phyloP scores from a whole-genome alignment of 2,113 vertebrate genomes.

The Malurus alboscapulatus region DNA sequence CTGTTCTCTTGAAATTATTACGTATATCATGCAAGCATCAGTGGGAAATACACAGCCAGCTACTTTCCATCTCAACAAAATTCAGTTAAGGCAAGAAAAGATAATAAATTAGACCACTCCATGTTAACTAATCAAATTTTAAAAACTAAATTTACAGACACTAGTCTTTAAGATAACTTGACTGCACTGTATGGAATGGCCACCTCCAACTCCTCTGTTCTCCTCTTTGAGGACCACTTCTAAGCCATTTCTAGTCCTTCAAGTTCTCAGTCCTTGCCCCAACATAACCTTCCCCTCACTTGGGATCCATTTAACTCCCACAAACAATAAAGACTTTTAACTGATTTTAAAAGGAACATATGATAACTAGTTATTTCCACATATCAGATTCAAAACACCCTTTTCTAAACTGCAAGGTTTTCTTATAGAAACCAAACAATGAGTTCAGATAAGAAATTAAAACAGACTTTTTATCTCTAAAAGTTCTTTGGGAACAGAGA shows the following conservation, averaged over 20 bases:
- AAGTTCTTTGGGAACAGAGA: not conserved
- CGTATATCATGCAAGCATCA: not conserved
- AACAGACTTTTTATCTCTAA: not conserved
- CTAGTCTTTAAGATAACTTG: not conserved
- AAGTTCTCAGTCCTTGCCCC: rapidly evolving
- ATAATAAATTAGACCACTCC: not conserved
- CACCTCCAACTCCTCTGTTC: not conserved
- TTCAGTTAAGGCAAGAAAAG: not conserved
- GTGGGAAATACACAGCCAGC: not conserved
- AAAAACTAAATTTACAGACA: not conserved
- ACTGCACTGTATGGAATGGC: not conserved
- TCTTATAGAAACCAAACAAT: not conserved
- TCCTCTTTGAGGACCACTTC: not conserved
- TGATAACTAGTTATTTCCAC: not conserved
- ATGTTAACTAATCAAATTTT: not conserved
- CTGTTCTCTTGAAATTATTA: not conserved
- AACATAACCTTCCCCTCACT: not conserved
- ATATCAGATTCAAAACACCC: not conserved
- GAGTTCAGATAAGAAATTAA: not conserved
- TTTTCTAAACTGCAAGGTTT: not conserved
- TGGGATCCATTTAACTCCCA: not conserved
- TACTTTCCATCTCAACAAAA: not conserved
- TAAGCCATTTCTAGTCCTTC: not conserved
- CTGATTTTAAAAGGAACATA: not conserved
- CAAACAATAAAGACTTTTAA: not conserved